Conservation (phyloP, 2,797 vertebrate species). For the Ctenosaura bakeri region DNA sequence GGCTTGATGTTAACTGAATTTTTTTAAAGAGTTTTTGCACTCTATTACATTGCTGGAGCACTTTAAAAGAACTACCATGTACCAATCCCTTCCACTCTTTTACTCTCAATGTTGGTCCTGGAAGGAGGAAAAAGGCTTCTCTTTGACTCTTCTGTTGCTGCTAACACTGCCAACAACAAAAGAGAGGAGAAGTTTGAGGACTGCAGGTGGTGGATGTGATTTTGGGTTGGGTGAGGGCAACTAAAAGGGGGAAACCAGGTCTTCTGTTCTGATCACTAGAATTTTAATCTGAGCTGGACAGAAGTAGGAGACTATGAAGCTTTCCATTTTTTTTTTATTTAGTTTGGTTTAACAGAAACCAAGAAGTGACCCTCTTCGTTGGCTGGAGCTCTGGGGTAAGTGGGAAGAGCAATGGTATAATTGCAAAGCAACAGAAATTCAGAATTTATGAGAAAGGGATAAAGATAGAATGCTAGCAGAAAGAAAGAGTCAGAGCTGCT, state of each 20-base stretch:
- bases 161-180: not conserved
- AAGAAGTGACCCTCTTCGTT: too few relatives aligned
- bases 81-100: not conserved
- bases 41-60: too few relatives aligned
- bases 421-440: too few relatives aligned
- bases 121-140: not conserved
- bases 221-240: not conserved
- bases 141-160: not conserved
- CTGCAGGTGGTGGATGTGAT: not conserved
- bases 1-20: not conserved
- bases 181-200: not conserved
- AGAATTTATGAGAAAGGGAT: too few relatives aligned
- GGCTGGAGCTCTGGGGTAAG: too few relatives aligned
- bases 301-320: not conserved
- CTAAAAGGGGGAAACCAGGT: not conserved
- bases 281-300: not conserved
- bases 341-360: too few relatives aligned
- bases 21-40: not conserved
- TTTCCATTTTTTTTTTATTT: too few relatives aligned
- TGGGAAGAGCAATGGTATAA: too few relatives aligned
- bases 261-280: not conserved
- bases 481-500: too few relatives aligned
- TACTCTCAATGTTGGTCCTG: too few relatives aligned
- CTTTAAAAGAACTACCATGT: not conserved
- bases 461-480: too few relatives aligned